Conservation (phyloP, 92 coral and sea anemone genomes). For the Epizoanthus illoricatus region DNA sequence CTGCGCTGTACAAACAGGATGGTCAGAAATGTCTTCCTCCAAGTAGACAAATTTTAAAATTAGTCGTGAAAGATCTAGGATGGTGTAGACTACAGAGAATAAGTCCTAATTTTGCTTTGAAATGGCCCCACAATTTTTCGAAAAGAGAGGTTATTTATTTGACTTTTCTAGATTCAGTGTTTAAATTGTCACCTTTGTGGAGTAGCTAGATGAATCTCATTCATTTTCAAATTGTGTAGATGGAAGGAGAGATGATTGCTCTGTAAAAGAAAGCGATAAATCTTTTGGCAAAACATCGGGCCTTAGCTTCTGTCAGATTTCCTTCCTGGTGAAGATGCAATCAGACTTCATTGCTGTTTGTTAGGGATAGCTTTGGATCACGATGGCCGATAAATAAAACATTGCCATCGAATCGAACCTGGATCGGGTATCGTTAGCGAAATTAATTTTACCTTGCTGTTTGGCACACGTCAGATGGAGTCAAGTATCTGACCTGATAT, state of each 20-base stretch:
- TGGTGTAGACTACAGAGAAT: no score
- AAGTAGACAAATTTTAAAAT: no score
- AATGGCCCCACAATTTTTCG: not conserved
- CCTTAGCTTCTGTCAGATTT: not conserved
- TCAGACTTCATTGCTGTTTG: constrained; percentile 4
- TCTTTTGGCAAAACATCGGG: not conserved
- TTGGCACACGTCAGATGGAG: not conserved
- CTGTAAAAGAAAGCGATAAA: not conserved
- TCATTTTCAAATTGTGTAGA: not conserved
- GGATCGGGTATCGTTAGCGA: constrained; percentile 11
- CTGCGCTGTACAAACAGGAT: not conserved
- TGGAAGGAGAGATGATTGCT: constrained; percentile 15
- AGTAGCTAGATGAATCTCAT: not conserved
- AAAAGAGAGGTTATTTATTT: not conserved
- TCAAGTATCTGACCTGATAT: not conserved
- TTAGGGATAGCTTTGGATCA: constrained; percentile 15
- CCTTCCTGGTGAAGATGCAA: constrained; percentile 15
- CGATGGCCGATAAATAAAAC: constrained; percentile 22
- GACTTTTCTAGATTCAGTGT: not conserved
- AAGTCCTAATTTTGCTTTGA: not conserved
- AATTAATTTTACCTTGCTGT: constrained; percentile 21
- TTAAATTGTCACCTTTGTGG: not conserved
- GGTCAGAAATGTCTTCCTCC: not conserved
- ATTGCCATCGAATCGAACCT: constrained; percentile 6
- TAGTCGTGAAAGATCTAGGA: no score